Evolutionary conservation across 2,888 invertebrate genomes (phyloP).

Genomic region (Heliconius sara): DNA sequence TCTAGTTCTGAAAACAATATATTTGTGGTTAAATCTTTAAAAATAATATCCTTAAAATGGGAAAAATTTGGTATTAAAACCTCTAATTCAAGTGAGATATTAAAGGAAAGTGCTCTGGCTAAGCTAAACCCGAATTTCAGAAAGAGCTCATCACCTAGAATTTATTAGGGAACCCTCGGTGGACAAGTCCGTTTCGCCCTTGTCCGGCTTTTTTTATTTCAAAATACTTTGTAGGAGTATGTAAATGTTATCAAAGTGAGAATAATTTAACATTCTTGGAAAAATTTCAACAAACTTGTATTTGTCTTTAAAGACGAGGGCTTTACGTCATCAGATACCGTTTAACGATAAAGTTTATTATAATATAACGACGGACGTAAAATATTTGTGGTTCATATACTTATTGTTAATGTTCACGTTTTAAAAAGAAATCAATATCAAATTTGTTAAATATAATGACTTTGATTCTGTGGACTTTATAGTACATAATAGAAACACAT

Average conservation of each 20-base stretch:
- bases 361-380: too few species aligned
- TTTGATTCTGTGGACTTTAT: not conserved
- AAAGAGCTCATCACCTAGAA: too few species aligned
- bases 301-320: not conserved
- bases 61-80: too few species aligned
- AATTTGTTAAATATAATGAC: not conserved
- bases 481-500: not conserved
- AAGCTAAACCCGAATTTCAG: too few species aligned
- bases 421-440: not conserved
- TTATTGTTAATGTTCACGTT: not conserved
- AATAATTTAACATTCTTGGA: not conserved
- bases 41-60: too few species aligned
- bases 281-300: not conserved
- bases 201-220: too few species aligned
- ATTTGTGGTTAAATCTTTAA: too few species aligned
- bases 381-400: not conserved
- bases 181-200: too few species aligned
- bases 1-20: too few species aligned
- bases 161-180: too few species aligned
- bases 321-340: conserved; percentile 12
- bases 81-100: too few species aligned
- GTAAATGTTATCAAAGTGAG: not conserved
- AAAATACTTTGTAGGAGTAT: not conserved
- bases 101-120: too few species aligned
- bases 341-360: not conserved